These are phyloP conservation scores for Homarus gammarus DNA, from an alignment of 2,888 invertebrate species.

Conservation along the genomic window DNA sequence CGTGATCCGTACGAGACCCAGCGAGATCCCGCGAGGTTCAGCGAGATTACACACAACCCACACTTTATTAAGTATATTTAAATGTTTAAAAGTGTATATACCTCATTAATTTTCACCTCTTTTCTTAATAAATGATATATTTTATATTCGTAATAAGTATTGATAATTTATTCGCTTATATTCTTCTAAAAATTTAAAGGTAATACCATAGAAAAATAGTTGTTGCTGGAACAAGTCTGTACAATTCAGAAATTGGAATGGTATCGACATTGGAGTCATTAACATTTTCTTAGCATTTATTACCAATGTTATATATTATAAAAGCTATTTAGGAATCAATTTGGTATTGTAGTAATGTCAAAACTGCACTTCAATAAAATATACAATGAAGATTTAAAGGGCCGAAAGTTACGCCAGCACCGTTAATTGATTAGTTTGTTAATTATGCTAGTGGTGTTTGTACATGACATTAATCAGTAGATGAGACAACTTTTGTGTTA, in stretches of 20 bases:
- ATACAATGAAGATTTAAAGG: conserved; percentile 31
- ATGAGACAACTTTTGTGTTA: background rate
- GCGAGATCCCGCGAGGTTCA: conserved; percentile 69
- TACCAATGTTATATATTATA: background rate
- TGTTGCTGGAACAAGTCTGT: conserved; percentile 35
- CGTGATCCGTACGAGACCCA: conserved; percentile 66
- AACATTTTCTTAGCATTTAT: conserved; percentile 28
- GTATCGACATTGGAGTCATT: conserved; percentile 46
- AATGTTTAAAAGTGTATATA: background rate
- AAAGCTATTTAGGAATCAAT: background rate
- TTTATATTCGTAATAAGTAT: background rate
- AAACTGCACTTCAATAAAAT: background rate
- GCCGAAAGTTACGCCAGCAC: conserved; percentile 15
- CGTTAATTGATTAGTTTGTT: conserved; percentile 41
- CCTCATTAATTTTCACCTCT: background rate
- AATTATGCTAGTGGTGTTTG: conserved; percentile 4
- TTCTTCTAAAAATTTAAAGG: background rate
- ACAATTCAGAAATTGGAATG: conserved; percentile 52
- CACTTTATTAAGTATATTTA: conserved; percentile 26
- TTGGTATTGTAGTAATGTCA: too few relatives aligned
- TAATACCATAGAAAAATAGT: background rate
- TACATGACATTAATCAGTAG: background rate
- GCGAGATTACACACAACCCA: conserved; percentile 58
- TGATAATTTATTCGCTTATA: background rate
- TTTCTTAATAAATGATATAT: background rate